Conservation (phyloP, 2,113 vertebrate genomes). For the Phyllostomus hastatus region DNA sequence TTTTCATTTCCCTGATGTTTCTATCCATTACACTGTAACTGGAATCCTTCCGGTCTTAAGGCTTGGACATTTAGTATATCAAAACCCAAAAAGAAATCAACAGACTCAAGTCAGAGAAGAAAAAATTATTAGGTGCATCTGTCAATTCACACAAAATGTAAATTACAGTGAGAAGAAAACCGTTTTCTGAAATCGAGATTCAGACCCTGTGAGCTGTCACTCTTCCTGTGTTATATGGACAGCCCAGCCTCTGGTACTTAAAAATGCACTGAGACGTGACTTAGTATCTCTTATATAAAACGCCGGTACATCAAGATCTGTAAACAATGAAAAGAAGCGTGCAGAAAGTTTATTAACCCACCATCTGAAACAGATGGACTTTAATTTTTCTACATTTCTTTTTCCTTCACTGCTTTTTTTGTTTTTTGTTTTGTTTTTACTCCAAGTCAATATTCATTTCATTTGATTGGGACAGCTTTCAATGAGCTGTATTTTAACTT, state of each 20-base stretch:
- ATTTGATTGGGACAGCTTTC: not conserved
- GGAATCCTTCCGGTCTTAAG: not conserved
- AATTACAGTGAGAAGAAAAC: not conserved
- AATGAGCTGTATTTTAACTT: not conserved
- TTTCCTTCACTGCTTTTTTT: not conserved
- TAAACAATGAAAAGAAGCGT: not conserved
- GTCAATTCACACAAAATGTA: not conserved
- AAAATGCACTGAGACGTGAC: not conserved
- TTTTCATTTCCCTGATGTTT: not conserved
- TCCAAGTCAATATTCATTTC: not conserved
- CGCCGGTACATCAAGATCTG: not conserved
- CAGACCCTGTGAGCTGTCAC: not conserved
- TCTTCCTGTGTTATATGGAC: not conserved
- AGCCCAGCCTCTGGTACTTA: not conserved
- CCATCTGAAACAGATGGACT: not conserved
- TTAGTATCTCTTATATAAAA: not conserved
- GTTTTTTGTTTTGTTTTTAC: not conserved
- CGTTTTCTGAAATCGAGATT: not conserved
- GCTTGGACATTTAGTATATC: not conserved
- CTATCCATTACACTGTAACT: not conserved
- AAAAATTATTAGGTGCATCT: not conserved
- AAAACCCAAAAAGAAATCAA: slow-evolving; percentile 35
- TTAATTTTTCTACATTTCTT: not conserved
- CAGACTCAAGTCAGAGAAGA: not conserved
- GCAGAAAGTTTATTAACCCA: not conserved